A percentile compares a stretch with the other conserved stretches of the same genome.
Evolutionary conservation across 2,797 vertebrate species (phyloP).

Genomic region (Gymnocypris eckloni): DNA sequence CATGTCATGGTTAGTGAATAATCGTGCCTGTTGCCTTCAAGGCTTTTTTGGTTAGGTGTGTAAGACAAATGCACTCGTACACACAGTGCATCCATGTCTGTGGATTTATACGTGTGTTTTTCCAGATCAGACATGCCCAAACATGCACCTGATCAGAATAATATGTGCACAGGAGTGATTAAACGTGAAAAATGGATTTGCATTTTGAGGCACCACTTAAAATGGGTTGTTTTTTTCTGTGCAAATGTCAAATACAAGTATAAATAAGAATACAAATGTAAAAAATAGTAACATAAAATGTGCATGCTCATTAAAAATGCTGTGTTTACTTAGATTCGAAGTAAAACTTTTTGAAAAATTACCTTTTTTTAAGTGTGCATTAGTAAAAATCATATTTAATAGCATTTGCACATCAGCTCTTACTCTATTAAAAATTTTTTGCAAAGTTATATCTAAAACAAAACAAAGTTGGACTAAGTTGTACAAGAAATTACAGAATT

Average conservation of each 20-base stretch:
- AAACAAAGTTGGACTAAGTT: not conserved
- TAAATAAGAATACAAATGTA: not conserved
- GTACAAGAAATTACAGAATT: too few species aligned
- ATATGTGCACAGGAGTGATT: not conserved
- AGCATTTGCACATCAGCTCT: not conserved
- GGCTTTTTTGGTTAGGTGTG: constrained; percentile 35
- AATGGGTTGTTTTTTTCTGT: not conserved
- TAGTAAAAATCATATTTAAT: not conserved
- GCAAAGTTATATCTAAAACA: not conserved
- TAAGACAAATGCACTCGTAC: constrained; percentile 19
- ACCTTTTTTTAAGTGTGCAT: not conserved
- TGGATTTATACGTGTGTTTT: constrained; percentile 19
- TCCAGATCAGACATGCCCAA: constrained; percentile 21
- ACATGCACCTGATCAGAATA: constrained; percentile 22
- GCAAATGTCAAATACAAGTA: not conserved
- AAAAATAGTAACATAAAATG: not conserved
- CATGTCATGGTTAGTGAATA: constrained; percentile 20
- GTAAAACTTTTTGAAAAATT: not conserved
- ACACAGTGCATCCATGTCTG: constrained; percentile 4
- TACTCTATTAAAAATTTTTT: not conserved
- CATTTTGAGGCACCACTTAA: not conserved
- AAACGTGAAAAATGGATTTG: not conserved
- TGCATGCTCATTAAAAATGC: not conserved
- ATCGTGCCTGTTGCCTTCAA: constrained; percentile 15
- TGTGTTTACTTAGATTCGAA: not conserved